Evolutionary conservation across 2,113 vertebrate species (phyloP).

Genomic region (Scomber colias): DNA sequence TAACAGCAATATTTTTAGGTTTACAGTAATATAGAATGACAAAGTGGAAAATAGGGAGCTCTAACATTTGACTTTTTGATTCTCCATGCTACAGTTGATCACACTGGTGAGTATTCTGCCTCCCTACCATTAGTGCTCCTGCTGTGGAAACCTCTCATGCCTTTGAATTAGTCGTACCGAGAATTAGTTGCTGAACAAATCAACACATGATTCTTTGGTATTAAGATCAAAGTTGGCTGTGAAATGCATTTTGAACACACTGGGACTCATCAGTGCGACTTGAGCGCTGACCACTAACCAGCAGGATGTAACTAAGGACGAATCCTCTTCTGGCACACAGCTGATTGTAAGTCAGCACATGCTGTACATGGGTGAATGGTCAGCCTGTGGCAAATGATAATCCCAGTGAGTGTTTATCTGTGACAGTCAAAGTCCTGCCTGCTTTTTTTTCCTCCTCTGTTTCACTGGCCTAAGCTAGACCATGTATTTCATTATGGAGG

Average conservation of each 20-base stretch:
- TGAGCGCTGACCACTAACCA: background rate
- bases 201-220: background rate
- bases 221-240: background rate
- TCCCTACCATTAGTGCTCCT: constrained; percentile 44
- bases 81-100: constrained; percentile 85
- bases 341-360: constrained; percentile 14
- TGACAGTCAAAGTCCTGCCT: background rate
- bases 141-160: constrained; percentile 49
- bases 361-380: background rate
- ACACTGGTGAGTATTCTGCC: constrained; percentile 82
- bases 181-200: background rate
- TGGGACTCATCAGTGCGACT: background rate
- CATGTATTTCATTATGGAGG: background rate
- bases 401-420: no score
- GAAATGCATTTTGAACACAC: background rate
- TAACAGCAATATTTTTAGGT: background rate
- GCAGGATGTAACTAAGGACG: background rate
- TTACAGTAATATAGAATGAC: constrained; percentile 8
- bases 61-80: constrained; percentile 81
- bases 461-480: background rate
- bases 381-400: background rate
- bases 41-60: constrained; percentile 39
- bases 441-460: background rate
- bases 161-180: constrained; percentile 26
- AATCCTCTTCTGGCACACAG: background rate